phyloP scores from a whole-genome alignment of 2,888 invertebrate species.

The Caradrina clavipalpis region DNA sequence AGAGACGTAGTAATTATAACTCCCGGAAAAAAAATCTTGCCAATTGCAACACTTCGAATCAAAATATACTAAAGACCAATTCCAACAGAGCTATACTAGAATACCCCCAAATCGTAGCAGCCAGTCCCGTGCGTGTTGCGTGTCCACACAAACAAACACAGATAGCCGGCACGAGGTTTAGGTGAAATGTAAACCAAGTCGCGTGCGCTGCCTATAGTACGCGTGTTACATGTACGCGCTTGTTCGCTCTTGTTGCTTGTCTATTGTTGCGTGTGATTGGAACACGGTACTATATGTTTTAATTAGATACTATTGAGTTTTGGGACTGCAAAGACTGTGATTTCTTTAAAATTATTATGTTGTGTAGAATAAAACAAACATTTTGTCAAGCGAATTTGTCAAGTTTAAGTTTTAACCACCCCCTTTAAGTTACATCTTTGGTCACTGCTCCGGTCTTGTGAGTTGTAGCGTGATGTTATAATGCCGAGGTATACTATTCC shows the following conservation, averaged over 20 bases:
- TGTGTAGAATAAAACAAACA: too few species aligned
- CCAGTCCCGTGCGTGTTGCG: slow-evolving; percentile 68
- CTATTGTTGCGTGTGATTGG: slow-evolving; percentile 48
- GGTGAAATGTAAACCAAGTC: slow-evolving; percentile 65
- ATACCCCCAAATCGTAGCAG: slow-evolving; percentile 27
- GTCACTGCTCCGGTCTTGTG: too few species aligned
- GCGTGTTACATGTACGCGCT: slow-evolving; percentile 37
- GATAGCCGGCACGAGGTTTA: slow-evolving; percentile 71
- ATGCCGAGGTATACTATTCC: too few species aligned
- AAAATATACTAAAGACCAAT: slow-evolving; percentile 1
- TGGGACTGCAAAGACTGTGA: neutral
- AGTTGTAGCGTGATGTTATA: too few species aligned
- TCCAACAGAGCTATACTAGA: slow-evolving; percentile 8
- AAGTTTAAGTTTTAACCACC: too few species aligned
- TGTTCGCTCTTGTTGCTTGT: slow-evolving; percentile 49
- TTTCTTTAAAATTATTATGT: too few species aligned
- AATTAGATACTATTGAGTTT: slow-evolving; percentile 19
- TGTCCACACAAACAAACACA: slow-evolving; percentile 76
- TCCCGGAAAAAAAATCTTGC: neutral
- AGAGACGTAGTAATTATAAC: too few species aligned
- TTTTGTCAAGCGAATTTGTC: too few species aligned
- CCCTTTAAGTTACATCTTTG: too few species aligned
- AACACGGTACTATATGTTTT: slow-evolving; percentile 30
- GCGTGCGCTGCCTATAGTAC: slow-evolving; percentile 52
- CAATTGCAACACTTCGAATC: neutral